These are phyloP conservation scores for Limnodromus scolopaceus DNA, from an alignment of 2,797 vertebrate genomes.

Conservation along the genomic window DNA sequence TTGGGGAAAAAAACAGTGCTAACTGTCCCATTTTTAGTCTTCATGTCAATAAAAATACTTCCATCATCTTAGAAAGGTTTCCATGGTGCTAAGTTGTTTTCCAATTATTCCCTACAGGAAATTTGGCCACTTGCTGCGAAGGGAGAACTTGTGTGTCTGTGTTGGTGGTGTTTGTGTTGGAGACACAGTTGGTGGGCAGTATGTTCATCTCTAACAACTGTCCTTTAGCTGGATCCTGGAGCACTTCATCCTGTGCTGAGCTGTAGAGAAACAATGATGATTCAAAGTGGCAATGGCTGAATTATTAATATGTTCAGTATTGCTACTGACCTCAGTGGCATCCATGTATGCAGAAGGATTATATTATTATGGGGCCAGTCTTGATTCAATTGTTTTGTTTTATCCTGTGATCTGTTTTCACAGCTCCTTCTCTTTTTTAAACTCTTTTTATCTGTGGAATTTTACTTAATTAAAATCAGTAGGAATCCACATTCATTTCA, in stretches of 20 bases:
- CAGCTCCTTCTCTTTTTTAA: neutral
- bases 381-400: neutral
- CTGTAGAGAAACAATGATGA: neutral
- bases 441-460: neutral
- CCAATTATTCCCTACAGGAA: neutral
- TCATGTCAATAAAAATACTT: neutral
- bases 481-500: neutral
- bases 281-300: neutral
- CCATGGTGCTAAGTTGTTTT: neutral
- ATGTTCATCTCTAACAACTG: neutral
- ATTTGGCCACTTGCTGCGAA: neutral
- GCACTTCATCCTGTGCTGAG: neutral
- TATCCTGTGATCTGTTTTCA: neutral
- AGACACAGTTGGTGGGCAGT: neutral
- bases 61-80: neutral
- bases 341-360: neutral
- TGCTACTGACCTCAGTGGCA: neutral
- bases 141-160: neutral
- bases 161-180: neutral
- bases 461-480: neutral
- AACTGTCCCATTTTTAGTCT: neutral
- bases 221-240: neutral
- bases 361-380: fast-evolving
- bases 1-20: neutral
- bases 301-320: fast-evolving